Base-by-base conservation (phyloP, 2,113 vertebrate species). In the Tylochromis polylepis region DNA sequence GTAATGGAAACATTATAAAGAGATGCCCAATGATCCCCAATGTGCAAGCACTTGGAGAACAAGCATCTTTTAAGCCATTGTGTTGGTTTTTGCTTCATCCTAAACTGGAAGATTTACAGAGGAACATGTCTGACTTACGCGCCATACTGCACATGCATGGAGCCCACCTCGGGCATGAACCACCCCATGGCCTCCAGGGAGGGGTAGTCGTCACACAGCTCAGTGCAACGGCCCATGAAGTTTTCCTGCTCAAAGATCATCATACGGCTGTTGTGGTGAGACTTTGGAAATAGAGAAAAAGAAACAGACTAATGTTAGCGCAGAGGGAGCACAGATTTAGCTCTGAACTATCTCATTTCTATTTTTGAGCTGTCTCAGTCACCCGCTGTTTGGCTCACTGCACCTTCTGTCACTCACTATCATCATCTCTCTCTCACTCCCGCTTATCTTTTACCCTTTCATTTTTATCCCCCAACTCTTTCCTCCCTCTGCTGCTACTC, bases 181-280 rank as follows among this genome's bases (percentile, higher is more conserved):
- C 96, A 96, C 86, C 96, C 96, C 96, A 96, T 96, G 82, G 92
- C 95, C 94, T 95, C 95, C 92, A 96, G 95, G 60, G 96, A 96
- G n/a, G 96, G 96, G 90, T 96, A 96, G 86, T 96, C 96, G 10
- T 96, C 96, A 49, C 94, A 95, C 82, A 97, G 56, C 89, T 96
- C 95, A 2, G 90, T 88, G 43, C 81, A 84, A 82, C 87, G 95
- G 27, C 96, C 96, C 94, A 95, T 80, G 92, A 96, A 97, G 90
- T 96, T 96, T 91, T 96, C 95, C 89, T 9, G 95, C 93, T 97
- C 95, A 3, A 91, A 96, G 84, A 96, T 96, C 88, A 88, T 91
- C 95, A 96, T 96, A 5, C 94, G 94, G 85, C 96, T 96, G 92
- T 92, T 95, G 6, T 93, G 91, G 88, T 96, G 96, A 31, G 95